These are phyloP conservation scores for Melierax canorus DNA, from an alignment of 2,113 vertebrate species.

Conservation along the genomic window DNA sequence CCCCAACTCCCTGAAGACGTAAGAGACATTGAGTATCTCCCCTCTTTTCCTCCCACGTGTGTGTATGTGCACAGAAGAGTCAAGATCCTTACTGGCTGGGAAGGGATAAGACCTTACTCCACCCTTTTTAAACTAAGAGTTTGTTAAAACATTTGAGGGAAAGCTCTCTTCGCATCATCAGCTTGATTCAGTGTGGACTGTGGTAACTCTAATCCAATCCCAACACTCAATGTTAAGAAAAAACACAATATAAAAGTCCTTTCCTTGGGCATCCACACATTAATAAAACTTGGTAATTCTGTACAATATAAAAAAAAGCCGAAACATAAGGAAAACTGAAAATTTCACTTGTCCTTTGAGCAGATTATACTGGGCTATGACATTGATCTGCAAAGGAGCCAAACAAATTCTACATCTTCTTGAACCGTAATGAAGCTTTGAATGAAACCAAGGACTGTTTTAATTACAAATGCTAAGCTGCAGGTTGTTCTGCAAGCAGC, in stretches of 20 bases:
- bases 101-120: neutral
- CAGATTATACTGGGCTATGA: neutral
- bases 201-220: neutral
- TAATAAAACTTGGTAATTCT: neutral
- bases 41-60: neutral
- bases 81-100: neutral
- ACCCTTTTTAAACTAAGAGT: neutral
- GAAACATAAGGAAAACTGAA: neutral
- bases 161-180: neutral
- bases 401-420: neutral
- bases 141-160: neutral
- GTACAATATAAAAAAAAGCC: neutral
- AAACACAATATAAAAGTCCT: neutral
- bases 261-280: neutral
- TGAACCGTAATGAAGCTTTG: neutral
- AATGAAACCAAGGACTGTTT: neutral
- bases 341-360: neutral
- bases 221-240: neutral
- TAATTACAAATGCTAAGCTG: neutral
- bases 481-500: neutral
- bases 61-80: rapidly evolving
- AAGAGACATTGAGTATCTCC: neutral
- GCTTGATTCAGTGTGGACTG: neutral
- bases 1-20: neutral
- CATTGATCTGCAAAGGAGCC: neutral